Evolutionary conservation across 1,140 invertebrate genomes (phyloP).

Genomic region (Drusus annulatus): DNA sequence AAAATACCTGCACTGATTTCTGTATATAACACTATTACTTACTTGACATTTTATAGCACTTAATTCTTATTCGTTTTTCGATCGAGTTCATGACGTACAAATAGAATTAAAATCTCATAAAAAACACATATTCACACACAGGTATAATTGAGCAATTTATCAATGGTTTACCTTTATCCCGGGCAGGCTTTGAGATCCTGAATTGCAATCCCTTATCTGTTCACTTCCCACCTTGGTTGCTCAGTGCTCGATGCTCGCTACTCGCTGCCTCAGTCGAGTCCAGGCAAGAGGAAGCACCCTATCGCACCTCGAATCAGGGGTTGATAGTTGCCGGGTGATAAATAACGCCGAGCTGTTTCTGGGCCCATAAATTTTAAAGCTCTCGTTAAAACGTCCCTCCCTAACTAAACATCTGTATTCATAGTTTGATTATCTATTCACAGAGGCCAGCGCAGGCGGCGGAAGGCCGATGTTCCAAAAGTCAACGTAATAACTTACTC

Average conservation of each 20-base stretch:
- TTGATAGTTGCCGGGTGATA: conserved; percentile 44
- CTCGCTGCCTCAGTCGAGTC: background rate
- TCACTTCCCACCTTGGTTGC: background rate
- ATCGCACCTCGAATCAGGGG: conserved; percentile 42
- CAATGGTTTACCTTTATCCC: too few species aligned
- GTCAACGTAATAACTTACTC: conserved; percentile 14
- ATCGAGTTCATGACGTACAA: too few species aligned
- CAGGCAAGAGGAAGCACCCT: background rate
- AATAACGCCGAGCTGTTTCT: conserved; percentile 53
- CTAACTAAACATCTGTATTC: conserved; percentile 56
- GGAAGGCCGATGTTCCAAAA: background rate
- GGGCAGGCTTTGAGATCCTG: too few species aligned
- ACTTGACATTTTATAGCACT: too few species aligned
- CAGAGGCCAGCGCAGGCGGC: conserved; percentile 11
- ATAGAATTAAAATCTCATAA: too few species aligned
- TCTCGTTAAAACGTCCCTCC: conserved; percentile 49
- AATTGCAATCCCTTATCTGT: background rate
- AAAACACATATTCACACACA: too few species aligned
- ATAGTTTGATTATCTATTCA: conserved; percentile 59
- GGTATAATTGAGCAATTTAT: too few species aligned
- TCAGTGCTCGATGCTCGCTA: background rate
- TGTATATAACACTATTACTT: too few species aligned
- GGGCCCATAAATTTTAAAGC: conserved; percentile 52
- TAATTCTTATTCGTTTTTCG: too few species aligned
- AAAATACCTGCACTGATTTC: too few species aligned